Evolutionary conservation across 2,797 vertebrate species (phyloP), one percentile per base, ranked within the genome.

Genomic region (Rhinogobio ventralis): DNA sequence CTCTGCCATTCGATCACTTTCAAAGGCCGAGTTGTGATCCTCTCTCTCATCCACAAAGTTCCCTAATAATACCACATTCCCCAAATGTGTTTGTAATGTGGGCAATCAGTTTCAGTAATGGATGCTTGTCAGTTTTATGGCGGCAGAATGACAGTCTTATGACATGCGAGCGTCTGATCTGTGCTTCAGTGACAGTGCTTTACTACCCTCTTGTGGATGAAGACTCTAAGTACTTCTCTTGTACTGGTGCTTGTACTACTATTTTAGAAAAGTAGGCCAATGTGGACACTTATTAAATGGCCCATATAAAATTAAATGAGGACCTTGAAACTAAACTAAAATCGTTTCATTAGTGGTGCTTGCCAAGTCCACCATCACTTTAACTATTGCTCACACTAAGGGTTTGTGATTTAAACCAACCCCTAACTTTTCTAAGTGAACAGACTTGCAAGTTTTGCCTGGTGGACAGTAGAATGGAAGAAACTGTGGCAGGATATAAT

Each of bases 61-160:
- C 85, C 93, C 95, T 95, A 95, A 95, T 95, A 96, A 95, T 93
- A 93, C 92, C 95, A 94, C 95, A 95, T 95, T 95, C 94, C 92
- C 94, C 94, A 95, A 96, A 95, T 96, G 95, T 94, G 94, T 95
- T 95, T 94, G 95, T 95, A 95, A 96, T 95, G 95, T 96, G 95
- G 93, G 95, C 94, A 94, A 95, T 96, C 95, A 95, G 95, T 96
- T 95, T 95, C 94, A 93, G 94, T 95, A 95, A 95, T 95, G 95
- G 95, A 95, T 94, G 94, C 95, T 95, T 96, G 95, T 96, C 95
- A 96, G 92, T 93, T 96, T 96, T 95, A 95, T 95, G 93, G 94
- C 90, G 85, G 91, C 92, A 94, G 94, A 95, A 95, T 94, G 93
- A 94, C 94, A 91, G 92, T 93, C 92, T 94, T 92, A 89, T 94